phyloP scores from a whole-genome alignment of 53 echinoderm and acorn worm species.

The Glandiceps talaboti region DNA sequence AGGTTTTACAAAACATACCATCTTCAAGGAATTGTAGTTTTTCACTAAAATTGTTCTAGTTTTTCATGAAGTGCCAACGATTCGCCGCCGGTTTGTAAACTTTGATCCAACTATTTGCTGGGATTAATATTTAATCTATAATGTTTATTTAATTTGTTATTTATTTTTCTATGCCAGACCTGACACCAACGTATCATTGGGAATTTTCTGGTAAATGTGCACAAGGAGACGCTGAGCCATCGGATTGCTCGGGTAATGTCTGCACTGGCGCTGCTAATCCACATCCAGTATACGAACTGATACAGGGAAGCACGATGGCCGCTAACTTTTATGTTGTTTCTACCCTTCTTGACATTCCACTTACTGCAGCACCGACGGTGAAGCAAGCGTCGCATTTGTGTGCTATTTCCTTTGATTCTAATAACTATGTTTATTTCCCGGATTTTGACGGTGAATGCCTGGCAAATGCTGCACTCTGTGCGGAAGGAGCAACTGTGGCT shows the following conservation, averaged over 20 bases:
- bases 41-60: too few species aligned
- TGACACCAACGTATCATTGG: neutral
- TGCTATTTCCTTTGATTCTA: neutral
- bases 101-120: too few species aligned
- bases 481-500: neutral
- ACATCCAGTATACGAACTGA: neutral
- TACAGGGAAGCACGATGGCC: neutral
- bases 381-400: neutral
- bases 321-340: too few species aligned
- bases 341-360: neutral
- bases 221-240: neutral
- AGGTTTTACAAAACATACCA: too few species aligned
- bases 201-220: neutral
- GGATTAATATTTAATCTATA: too few species aligned
- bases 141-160: too few species aligned
- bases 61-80: too few species aligned
- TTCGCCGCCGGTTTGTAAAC: too few species aligned
- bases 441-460: neutral
- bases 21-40: too few species aligned
- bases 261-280: too few species aligned
- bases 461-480: neutral
- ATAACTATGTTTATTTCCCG: neutral
- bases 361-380: neutral
- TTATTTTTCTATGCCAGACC: neutral
- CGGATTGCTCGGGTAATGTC: neutral